Conservation (phyloP, 1,140 invertebrate genomes). For the Atta texana region DNA sequence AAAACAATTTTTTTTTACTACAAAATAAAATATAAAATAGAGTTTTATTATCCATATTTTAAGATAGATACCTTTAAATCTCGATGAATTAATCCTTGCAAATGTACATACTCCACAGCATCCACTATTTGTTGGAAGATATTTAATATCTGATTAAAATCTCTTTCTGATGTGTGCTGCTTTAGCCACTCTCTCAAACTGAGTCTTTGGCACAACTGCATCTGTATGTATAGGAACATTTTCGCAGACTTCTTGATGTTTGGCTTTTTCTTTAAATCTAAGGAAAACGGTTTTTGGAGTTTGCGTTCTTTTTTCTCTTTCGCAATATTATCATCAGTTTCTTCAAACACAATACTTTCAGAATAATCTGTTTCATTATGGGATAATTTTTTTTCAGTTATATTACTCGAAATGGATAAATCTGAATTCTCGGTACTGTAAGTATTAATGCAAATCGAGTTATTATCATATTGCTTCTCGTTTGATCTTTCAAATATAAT, state of each 20-base stretch:
- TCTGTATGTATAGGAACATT: conserved; percentile 97
- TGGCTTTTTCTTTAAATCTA: conserved; percentile 80
- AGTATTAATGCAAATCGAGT: conserved; percentile 58
- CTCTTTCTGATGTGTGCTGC: conserved; percentile 83
- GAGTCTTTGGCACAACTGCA: conserved; percentile 97
- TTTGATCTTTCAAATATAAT: conserved; percentile 80
- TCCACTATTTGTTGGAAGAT: conserved; percentile 97
- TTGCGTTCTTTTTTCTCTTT: conserved; percentile 60
- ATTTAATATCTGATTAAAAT: conserved; percentile 88
- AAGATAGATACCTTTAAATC: conserved; percentile 93
- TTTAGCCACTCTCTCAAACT: conserved; percentile 96
- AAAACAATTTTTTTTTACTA: conserved; percentile 74
- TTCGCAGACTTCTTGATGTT: conserved; percentile 80
- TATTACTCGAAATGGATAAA: conserved; percentile 36
- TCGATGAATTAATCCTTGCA: conserved; percentile 96
- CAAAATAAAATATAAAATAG: conserved; percentile 38
- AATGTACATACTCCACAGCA: conserved; percentile 98
- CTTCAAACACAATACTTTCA: conserved; percentile 74
- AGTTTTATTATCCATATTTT: background rate
- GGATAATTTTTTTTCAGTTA: conserved; percentile 28
- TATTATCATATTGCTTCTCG: conserved; percentile 42
- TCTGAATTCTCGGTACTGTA: conserved; percentile 37
- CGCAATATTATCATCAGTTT: conserved; percentile 32
- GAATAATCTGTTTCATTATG: conserved; percentile 44
- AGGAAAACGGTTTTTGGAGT: conserved; percentile 78